Conservation (phyloP, 1,140 invertebrate species). For the Gonioctena quinquepunctata region DNA sequence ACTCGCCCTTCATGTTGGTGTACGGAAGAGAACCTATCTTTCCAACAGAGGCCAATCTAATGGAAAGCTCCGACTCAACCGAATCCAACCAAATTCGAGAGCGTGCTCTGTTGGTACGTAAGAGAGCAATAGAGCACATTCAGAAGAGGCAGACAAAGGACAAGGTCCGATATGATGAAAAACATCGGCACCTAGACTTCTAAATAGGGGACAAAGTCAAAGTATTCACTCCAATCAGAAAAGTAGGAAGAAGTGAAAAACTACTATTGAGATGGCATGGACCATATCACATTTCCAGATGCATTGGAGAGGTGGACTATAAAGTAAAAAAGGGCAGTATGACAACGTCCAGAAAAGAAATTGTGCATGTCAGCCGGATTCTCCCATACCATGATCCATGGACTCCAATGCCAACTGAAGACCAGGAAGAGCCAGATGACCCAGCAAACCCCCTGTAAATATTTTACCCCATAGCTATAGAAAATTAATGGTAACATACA, state of each 20-base stretch:
- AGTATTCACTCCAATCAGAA: slow-evolving; percentile 28
- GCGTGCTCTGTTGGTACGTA: slow-evolving; percentile 15
- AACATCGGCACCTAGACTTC: slow-evolving; percentile 25
- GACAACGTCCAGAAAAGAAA: slow-evolving; percentile 4
- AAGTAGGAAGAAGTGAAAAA: slow-evolving; percentile 30
- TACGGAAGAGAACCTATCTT: slow-evolving; percentile 31
- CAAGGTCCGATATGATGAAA: slow-evolving; percentile 23
- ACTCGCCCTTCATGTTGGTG: slow-evolving; percentile 25
- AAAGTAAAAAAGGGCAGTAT: slow-evolving; percentile 15
- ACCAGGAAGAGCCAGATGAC: no score
- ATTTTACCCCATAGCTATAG: no score
- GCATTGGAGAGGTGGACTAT: slow-evolving; percentile 19
- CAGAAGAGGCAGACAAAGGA: slow-evolving; percentile 8
- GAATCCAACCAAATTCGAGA: slow-evolving; percentile 17
- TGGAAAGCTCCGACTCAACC: neutral
- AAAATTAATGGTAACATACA: no score
- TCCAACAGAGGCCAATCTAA: slow-evolving; percentile 26
- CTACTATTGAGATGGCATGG: slow-evolving; percentile 26
- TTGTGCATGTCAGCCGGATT: slow-evolving; percentile 24
- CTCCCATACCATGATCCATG: slow-evolving; percentile 25
- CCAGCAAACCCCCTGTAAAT: no score
- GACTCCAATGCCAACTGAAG: neutral
- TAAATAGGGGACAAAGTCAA: slow-evolving; percentile 19
- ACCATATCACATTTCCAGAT: slow-evolving; percentile 20
- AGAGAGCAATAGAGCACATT: slow-evolving; percentile 23